A percentile compares a stretch with the other conserved stretches of the same genome.
phyloP scores from a whole-genome alignment of 2,888 invertebrate genomes.

The Eudemis profundana region DNA sequence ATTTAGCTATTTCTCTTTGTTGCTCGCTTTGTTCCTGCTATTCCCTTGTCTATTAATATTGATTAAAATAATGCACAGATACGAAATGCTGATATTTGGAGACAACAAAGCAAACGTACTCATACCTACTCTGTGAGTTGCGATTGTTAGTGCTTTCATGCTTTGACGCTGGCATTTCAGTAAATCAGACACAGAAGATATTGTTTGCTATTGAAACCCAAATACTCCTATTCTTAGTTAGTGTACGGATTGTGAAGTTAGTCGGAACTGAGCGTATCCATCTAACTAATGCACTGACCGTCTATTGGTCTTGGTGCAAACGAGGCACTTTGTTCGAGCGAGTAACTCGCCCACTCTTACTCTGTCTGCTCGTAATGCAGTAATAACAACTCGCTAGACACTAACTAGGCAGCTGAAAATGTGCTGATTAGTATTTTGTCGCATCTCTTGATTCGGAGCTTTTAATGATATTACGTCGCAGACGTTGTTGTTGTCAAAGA shows the following conservation, averaged over 20 bases:
- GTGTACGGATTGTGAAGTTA: slow-evolving; percentile 76
- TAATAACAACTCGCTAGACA: slow-evolving; percentile 25
- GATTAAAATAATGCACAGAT: not conserved
- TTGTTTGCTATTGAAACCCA: slow-evolving; percentile 69
- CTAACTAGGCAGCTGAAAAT: slow-evolving; percentile 24
- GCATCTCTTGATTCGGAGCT: not conserved
- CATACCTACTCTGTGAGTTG: not conserved
- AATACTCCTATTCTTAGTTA: slow-evolving; percentile 78
- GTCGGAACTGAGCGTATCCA: slow-evolving; percentile 76
- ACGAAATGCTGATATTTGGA: not conserved
- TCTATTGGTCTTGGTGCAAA: slow-evolving; percentile 81
- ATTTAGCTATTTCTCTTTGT: slow-evolving; percentile 46
- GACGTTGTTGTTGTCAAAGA: not conserved
- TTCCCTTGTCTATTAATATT: slow-evolving; percentile 7
- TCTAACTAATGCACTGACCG: slow-evolving; percentile 83
- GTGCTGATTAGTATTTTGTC: slow-evolving; percentile 16
- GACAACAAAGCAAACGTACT: not conserved
- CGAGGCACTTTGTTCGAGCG: slow-evolving; percentile 73
- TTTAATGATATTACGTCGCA: not conserved
- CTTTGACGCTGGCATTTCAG: slow-evolving; percentile 51
- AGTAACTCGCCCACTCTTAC: slow-evolving; percentile 29
- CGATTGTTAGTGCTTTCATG: not conserved
- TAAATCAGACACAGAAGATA: slow-evolving; percentile 55
- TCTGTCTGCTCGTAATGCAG: slow-evolving; percentile 22
- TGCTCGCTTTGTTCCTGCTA: not conserved